Evolutionary conservation across 2,888 invertebrate genomes (phyloP), one percentile per base, ranked within the genome.

Genomic region (Meghimatium bilineatum): DNA sequence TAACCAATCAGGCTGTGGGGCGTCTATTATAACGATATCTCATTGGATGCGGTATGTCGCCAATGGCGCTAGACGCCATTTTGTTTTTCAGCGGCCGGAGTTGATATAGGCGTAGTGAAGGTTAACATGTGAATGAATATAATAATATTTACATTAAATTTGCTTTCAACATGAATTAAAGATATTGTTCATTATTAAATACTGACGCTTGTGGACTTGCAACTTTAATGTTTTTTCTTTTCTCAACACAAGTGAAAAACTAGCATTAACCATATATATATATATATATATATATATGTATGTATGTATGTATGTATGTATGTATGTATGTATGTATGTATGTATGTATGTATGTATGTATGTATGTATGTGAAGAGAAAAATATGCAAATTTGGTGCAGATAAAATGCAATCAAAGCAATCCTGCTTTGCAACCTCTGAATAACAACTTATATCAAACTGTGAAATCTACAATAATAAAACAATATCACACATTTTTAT

Each of bases 401-500:
- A 63, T 63, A 63, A 63, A 63, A 63, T 63, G 60, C 60, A 63
- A 63, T n/a, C n/a, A n/a, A 23, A 63, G 26, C n/a, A 63, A 63
- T 10, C 60, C n/a, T 36, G 56, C 60, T 36, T 76, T 29, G 14
- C 36, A 76, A 36, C 56, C 60, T 29, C 56, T 60, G 56, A 60
- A 76, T n/a, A 2, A 67, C 34, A 34, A 34, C 10, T 34, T 34
- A 34, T 67, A 5, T 63, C 60, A 26, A 23, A n/a, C n/a, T 23
- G 5, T 63, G 26, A 23, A 63, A 63, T 63, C 60, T n/a, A 63
- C 60, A 63, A n/a, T n/a, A 63, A 26, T 63, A 63, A 63, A 56
- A 17, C 56, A 56, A 63, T 44, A 12, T 44, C 44, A 44, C 12
- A 44, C 5, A 44, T 5, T n/a, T 44, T 44, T 44, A 44, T 44